A percentile compares a stretch with the other conserved stretches of the same genome.
Evolutionary conservation across 2,888 invertebrate genomes (phyloP).

Genomic region (Encarsia formosa): DNA sequence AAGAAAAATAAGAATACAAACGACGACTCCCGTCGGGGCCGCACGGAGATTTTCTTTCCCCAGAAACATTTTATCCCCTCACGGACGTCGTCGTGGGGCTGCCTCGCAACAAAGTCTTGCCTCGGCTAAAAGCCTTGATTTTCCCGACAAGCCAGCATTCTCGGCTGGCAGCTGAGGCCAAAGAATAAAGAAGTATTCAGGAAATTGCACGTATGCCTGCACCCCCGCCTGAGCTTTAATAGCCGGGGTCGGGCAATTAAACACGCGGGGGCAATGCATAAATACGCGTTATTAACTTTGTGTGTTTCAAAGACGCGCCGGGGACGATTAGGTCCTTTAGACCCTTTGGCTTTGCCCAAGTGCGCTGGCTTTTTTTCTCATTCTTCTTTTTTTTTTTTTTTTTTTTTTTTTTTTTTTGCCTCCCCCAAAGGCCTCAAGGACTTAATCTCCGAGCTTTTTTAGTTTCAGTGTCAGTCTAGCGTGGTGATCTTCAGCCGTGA

Average conservation of each 20-base stretch:
- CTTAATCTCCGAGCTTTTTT: slow-evolving; percentile 38
- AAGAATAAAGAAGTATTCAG: slow-evolving; percentile 13
- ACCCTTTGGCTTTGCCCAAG: slow-evolving; percentile 10
- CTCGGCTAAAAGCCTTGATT: slow-evolving; percentile 20
- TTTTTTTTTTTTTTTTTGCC: slow-evolving; percentile 17
- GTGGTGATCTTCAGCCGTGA: slow-evolving; percentile 1
- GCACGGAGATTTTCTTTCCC: no score
- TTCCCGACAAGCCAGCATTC: slow-evolving; percentile 15
- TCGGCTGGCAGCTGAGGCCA: slow-evolving; percentile 13
- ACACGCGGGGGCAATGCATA: slow-evolving; percentile 45
- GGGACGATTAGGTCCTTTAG: slow-evolving; percentile 41
- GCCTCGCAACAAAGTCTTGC: no score
- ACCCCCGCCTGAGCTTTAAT: slow-evolving; percentile 15
- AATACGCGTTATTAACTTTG: slow-evolving; percentile 47
- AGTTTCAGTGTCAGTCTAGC: slow-evolving; percentile 23
- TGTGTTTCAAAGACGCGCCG: slow-evolving; percentile 40
- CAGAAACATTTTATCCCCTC: no score
- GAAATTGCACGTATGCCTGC: slow-evolving; percentile 21
- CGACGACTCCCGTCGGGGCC: no score
- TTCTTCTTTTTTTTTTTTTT: not conserved
- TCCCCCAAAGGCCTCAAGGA: slow-evolving; percentile 24
- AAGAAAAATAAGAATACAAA: no score
- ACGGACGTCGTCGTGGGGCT: no score
- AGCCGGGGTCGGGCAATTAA: slow-evolving; percentile 32
- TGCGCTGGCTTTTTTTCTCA: slow-evolving; percentile 3